Percentiles rank a stretch among this genome's conserved stretches.
These are phyloP conservation scores for Leucophenga montana DNA, from an alignment of 2,888 invertebrate genomes.

Conservation along the genomic window DNA sequence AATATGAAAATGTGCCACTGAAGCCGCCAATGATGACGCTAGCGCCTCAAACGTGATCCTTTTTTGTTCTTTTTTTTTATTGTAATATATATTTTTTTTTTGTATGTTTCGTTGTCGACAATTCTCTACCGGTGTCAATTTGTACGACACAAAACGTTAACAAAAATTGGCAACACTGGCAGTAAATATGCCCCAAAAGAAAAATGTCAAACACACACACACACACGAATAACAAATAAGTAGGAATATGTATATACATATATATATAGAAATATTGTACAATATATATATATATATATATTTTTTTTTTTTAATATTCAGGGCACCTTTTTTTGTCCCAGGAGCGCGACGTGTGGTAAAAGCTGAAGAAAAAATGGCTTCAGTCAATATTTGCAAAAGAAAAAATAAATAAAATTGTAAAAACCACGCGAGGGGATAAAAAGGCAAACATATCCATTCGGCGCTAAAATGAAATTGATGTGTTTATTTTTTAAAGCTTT, in stretches of 20 bases:
- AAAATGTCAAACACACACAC: slow-evolving; percentile 6
- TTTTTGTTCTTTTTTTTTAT: not conserved
- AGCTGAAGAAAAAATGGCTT: not conserved
- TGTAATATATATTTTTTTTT: too few relatives aligned
- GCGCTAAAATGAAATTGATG: slow-evolving; percentile 24
- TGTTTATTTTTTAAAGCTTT: slow-evolving; percentile 21
- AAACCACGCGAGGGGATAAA: not conserved
- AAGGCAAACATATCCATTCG: slow-evolving; percentile 14
- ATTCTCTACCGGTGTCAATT: not conserved
- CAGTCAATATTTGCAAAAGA: slow-evolving; percentile 17
- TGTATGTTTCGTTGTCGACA: not conserved
- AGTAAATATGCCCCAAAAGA: slow-evolving; percentile 29
- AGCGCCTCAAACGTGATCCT: not conserved
- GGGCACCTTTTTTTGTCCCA: slow-evolving; percentile 2
- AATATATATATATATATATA: not conserved
- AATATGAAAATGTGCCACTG: not conserved
- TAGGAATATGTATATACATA: too few relatives aligned
- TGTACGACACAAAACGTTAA: slow-evolving; percentile 19
- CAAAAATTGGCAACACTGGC: slow-evolving; percentile 53
- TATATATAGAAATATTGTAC: too few relatives aligned
- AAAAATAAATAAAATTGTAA: slow-evolving; percentile 12
- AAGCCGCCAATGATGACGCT: too few relatives aligned
- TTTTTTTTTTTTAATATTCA: too few relatives aligned
- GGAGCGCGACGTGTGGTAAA: too few relatives aligned
- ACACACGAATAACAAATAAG: not conserved